These are phyloP conservation scores for Zygogramma bicolorata DNA, from an alignment of 2,888 invertebrate species.

Conservation along the genomic window DNA sequence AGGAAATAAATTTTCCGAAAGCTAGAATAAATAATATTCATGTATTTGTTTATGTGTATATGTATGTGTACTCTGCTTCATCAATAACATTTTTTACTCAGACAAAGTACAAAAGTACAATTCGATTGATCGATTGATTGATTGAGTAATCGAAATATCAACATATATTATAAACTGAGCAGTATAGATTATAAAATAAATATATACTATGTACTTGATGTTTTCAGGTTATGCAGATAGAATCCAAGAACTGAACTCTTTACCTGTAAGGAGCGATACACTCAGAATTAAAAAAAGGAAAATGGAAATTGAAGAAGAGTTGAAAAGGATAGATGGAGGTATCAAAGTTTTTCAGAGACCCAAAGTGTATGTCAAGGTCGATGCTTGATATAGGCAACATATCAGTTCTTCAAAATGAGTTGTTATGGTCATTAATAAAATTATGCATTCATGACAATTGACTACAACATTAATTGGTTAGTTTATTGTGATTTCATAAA, in stretches of 20 bases:
- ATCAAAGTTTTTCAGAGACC: slow-evolving; percentile 91
- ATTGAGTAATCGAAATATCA: too few relatives aligned
- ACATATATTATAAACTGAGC: too few relatives aligned
- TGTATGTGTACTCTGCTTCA: too few relatives aligned
- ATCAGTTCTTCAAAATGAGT: not conserved
- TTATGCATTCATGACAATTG: not conserved
- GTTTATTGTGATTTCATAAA: not conserved
- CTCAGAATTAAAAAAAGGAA: slow-evolving; percentile 82
- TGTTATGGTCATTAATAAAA: slow-evolving; percentile 1
- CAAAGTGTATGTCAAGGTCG: slow-evolving; percentile 87
- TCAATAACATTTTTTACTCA: too few relatives aligned
- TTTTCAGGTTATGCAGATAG: slow-evolving; percentile 80
- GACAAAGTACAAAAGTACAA: too few relatives aligned
- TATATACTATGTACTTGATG: not conserved
- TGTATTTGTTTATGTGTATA: too few relatives aligned
- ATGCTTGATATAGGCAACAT: slow-evolving; percentile 66
- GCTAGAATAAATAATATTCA: too few relatives aligned
- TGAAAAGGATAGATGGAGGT: slow-evolving; percentile 87
- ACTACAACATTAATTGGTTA: not conserved
- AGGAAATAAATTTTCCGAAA: too few relatives aligned
- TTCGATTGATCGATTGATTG: too few relatives aligned
- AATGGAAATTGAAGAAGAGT: slow-evolving; percentile 87
- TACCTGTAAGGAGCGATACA: slow-evolving; percentile 91
- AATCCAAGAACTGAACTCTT: slow-evolving; percentile 83
- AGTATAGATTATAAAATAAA: too few relatives aligned